Percentiles rank a stretch among this genome's conserved stretches.
These are phyloP conservation scores for Dinomys branickii DNA, from an alignment of 2,113 vertebrate species.

Conservation along the genomic window DNA sequence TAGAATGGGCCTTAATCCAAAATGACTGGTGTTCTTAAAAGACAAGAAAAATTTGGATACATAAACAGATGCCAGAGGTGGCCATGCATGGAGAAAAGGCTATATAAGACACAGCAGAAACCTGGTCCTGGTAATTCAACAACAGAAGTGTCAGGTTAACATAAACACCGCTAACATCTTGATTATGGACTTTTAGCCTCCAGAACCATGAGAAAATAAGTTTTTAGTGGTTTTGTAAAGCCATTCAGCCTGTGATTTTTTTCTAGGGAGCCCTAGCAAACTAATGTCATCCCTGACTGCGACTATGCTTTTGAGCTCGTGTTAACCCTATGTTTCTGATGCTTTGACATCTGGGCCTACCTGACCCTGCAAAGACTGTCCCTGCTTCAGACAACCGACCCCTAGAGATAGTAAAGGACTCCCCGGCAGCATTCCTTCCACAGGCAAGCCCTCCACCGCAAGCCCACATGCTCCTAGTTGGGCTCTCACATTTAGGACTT, in stretches of 20 bases:
- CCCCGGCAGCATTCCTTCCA: background rate
- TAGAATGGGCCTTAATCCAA: background rate
- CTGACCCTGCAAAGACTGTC: background rate
- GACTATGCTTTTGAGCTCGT: background rate
- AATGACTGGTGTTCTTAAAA: background rate
- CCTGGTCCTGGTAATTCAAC: rapidly evolving
- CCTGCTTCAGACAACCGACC: background rate
- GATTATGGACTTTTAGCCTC: background rate
- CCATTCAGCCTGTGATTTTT: background rate
- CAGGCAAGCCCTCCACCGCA: background rate
- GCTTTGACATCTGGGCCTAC: background rate
- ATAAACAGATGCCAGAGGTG: background rate
- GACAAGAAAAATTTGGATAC: background rate
- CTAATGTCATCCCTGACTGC: background rate
- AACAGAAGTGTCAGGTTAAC: background rate
- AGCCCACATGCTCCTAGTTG: background rate
- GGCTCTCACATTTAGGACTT: background rate
- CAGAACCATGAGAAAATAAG: background rate
- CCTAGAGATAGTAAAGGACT: background rate
- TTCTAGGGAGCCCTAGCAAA: background rate
- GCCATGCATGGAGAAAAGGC: background rate
- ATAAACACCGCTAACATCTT: background rate
- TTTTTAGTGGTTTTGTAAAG: background rate
- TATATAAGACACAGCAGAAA: background rate
- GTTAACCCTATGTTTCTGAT: background rate